Conservation (phyloP, 2,113 vertebrate genomes). For the Grammomys surdaster region DNA sequence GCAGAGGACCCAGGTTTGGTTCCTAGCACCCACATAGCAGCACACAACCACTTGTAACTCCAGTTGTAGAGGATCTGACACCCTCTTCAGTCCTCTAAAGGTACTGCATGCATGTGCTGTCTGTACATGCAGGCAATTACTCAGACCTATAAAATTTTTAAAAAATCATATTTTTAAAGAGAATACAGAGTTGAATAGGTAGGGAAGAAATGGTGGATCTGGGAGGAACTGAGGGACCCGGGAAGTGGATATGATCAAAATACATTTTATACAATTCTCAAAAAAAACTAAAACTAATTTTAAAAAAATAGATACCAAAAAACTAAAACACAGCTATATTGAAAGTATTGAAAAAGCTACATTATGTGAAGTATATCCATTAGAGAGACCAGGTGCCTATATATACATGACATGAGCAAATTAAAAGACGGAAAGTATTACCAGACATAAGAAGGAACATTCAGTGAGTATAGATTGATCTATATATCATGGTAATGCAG, state of each 20-base stretch:
- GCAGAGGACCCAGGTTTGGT: not conserved
- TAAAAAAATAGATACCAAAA: not conserved
- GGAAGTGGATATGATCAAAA: not conserved
- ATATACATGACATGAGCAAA: not conserved
- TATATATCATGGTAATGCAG: not conserved
- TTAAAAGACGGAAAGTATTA: slow-evolving; percentile 24
- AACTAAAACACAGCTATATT: not conserved
- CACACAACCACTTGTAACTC: not conserved
- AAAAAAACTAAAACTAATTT: not conserved
- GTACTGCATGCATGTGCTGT: not conserved
- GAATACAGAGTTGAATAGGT: not conserved
- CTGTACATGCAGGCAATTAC: not conserved
- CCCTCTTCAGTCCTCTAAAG: too few species aligned
- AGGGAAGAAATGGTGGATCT: too few species aligned
- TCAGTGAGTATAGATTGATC: not conserved
- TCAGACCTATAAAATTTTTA: not conserved
- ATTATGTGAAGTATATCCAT: not conserved
- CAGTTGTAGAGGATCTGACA: not conserved
- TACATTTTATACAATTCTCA: not conserved
- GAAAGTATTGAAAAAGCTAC: not conserved
- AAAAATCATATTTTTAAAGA: not conserved
- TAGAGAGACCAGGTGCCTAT: not conserved
- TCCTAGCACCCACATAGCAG: not conserved
- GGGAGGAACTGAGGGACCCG: not conserved
- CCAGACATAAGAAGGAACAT: slow-evolving; percentile 6